These are phyloP conservation scores for Ricordea florida DNA, from an alignment of 92 coral and sea anemone genomes.

Conservation along the genomic window DNA sequence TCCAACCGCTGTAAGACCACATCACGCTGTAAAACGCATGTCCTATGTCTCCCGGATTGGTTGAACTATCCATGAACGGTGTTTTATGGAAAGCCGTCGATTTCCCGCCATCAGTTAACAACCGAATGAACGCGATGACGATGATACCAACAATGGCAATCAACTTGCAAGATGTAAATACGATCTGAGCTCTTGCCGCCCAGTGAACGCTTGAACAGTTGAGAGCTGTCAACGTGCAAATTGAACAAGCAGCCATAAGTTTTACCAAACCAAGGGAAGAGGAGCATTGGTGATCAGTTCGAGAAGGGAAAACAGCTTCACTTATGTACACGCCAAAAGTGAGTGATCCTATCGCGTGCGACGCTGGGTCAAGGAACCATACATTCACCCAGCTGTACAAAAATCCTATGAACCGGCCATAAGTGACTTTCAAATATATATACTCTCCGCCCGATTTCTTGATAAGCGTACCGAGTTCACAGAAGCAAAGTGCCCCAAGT, in stretches of 20 bases:
- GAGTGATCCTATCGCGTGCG: constrained; percentile 70
- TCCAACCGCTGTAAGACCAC: constrained; percentile 89
- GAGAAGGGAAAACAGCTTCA: constrained; percentile 51
- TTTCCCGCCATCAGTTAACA: constrained; percentile 44
- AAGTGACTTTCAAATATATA: constrained; percentile 77
- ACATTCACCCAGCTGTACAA: constrained; percentile 80
- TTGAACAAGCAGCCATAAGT: constrained; percentile 65
- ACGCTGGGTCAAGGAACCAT: constrained; percentile 70
- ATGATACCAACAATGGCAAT: constrained; percentile 68
- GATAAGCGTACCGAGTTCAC: constrained; percentile 91
- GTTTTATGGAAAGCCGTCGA: constrained; percentile 25
- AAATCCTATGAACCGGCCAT: constrained; percentile 72
- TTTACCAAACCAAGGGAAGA: constrained; percentile 34
- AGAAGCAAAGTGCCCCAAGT: constrained; percentile 86
- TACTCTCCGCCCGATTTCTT: constrained; percentile 87
- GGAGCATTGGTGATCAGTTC: no score
- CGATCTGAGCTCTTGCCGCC: constrained; percentile 71
- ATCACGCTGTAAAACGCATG: constrained; percentile 79
- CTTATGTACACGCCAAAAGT: constrained; percentile 72
- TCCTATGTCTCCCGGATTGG: constrained; percentile 60
- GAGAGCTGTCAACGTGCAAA: constrained; percentile 51
- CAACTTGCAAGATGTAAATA: constrained; percentile 64
- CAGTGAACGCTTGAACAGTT: constrained; percentile 71
- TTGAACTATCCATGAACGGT: constrained; percentile 55
- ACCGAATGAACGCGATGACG: constrained; percentile 42